Evolutionary conservation across 1,140 invertebrate genomes (phyloP).

Genomic region (Pseudomyrmex sp.): DNA sequence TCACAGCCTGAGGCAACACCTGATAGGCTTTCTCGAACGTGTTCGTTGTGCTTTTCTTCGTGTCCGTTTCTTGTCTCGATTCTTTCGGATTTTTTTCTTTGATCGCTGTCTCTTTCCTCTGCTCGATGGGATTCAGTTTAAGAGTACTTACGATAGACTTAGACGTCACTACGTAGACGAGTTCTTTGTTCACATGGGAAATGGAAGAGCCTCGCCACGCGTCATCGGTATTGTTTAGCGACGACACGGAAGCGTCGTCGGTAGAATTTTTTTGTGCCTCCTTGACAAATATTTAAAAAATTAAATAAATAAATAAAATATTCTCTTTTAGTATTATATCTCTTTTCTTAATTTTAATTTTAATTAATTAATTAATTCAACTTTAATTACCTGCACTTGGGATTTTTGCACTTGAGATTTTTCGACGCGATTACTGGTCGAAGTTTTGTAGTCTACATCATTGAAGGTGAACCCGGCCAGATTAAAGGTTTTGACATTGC

Average conservation of each 20-base stretch:
- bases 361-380: too few relatives aligned
- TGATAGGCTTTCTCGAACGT: conserved; percentile 82
- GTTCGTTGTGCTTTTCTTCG: conserved; percentile 51
- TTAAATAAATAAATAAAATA: neutral
- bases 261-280: neutral
- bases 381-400: conserved; percentile 46
- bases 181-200: conserved; percentile 90
- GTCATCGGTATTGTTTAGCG: neutral
- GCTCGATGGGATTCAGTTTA: neutral
- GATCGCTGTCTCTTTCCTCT: conserved; percentile 36
- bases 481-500: conserved; percentile 57
- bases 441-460: conserved; percentile 85
- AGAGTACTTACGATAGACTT: conserved; percentile 81
- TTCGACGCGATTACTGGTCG: conserved; percentile 81
- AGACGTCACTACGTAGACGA: conserved; percentile 92
- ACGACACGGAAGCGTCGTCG: neutral
- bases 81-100: neutral
- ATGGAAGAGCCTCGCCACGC: conserved; percentile 89
- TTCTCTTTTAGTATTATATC: neutral
- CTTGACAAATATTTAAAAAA: conserved; percentile 17
- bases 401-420: conserved; percentile 21
- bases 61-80: neutral
- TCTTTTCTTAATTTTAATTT: neutral
- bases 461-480: conserved; percentile 75
- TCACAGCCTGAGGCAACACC: conserved; percentile 83